Percentiles rank a stretch among this genome's conserved stretches.
Evolutionary conservation across 1,140 invertebrate genomes (phyloP).

Genomic region (Heliconius eleuchia): DNA sequence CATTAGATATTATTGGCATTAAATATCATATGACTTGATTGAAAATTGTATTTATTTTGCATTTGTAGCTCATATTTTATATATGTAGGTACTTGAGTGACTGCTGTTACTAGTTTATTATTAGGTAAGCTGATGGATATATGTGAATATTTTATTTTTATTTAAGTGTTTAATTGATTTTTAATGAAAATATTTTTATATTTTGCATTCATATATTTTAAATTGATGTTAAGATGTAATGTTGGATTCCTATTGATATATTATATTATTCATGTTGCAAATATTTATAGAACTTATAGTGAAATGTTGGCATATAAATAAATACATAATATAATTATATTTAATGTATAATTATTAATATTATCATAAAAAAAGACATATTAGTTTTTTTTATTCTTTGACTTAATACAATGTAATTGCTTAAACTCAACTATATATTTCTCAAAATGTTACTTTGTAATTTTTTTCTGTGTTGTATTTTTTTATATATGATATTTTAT

Average conservation of each 20-base stretch:
- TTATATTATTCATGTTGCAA: neutral
- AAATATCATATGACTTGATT: slow-evolving; percentile 5
- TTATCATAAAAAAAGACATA: neutral
- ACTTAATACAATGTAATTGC: no score
- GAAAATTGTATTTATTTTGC: slow-evolving; percentile 6
- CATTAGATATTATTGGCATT: slow-evolving; percentile 10
- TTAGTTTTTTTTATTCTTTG: no score
- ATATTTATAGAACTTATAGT: slow-evolving; percentile 2
- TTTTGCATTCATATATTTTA: neutral
- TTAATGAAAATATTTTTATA: neutral
- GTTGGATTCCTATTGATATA: neutral
- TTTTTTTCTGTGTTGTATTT: no score
- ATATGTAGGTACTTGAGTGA: neutral
- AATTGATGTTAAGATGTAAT: neutral
- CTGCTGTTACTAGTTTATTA: slow-evolving; percentile 6
- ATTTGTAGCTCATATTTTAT: slow-evolving; percentile 7
- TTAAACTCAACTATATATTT: no score
- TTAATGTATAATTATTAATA: neutral
- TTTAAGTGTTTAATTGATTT: neutral
- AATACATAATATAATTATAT: neutral
- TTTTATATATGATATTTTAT: no score
- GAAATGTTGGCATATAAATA: neutral
- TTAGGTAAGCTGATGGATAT: neutral
- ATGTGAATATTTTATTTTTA: neutral
- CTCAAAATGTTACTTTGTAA: no score